phyloP scores from a whole-genome alignment of 2,797 vertebrate species.

The Sitta carolinensis region DNA sequence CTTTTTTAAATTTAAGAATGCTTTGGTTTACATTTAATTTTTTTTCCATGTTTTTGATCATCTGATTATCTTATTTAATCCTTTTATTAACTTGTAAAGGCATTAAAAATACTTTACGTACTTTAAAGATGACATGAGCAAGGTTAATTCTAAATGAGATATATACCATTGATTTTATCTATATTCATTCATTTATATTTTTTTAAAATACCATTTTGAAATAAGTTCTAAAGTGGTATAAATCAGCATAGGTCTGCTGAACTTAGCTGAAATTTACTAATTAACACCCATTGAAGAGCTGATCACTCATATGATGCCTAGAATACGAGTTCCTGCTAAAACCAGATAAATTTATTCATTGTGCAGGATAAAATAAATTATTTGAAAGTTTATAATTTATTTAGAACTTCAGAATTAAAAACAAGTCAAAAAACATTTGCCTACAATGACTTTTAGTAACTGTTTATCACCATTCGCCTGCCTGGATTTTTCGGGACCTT shows the following conservation, averaged over 20 bases:
- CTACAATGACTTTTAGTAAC: neutral
- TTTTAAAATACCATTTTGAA: neutral
- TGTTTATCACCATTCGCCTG: neutral
- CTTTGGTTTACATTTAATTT: neutral
- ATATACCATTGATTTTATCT: neutral
- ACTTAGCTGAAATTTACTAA: neutral
- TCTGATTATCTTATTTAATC: neutral
- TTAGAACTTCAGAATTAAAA: conserved; percentile 15
- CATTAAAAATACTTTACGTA: too few relatives aligned
- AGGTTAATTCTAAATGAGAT: neutral
- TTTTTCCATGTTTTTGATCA: neutral
- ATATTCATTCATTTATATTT: neutral
- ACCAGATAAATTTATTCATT: neutral
- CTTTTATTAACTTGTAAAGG: neutral
- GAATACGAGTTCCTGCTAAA: neutral
- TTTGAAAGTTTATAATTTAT: neutral
- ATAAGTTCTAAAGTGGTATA: neutral
- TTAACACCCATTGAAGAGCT: neutral
- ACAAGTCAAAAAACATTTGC: neutral
- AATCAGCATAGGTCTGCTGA: neutral
- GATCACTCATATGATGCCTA: neutral
- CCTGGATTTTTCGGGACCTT: neutral
- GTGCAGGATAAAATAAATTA: neutral
- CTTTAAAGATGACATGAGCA: neutral
- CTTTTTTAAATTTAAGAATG: neutral